Conservation (phyloP, 2,797 vertebrate species). For the Brotula barbata region DNA sequence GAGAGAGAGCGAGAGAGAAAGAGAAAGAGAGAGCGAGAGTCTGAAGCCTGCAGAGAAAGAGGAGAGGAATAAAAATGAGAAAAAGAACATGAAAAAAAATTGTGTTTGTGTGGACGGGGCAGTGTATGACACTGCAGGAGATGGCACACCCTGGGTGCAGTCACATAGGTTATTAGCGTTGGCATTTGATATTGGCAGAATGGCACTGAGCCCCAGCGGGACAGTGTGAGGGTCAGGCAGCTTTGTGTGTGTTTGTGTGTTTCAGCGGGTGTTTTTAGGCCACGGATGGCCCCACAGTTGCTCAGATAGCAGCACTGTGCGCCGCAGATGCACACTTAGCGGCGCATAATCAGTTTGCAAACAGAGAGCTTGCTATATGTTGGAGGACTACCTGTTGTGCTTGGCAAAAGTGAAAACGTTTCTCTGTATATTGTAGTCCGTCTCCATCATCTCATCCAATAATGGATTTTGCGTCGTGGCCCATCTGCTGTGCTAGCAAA, state of each 20-base stretch:
- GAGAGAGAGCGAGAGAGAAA: not conserved
- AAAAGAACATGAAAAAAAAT: slow-evolving; percentile 10
- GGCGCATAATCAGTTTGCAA: slow-evolving; percentile 36
- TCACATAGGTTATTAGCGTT: slow-evolving; percentile 51
- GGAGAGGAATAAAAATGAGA: not conserved
- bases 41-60: slow-evolving; percentile 3
- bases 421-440: slow-evolving; percentile 33
- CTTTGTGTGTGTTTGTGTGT: not conserved
- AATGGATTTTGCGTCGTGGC: slow-evolving; percentile 52
- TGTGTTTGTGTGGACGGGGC: slow-evolving; percentile 11
- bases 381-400: slow-evolving; percentile 39
- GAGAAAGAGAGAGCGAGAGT: too few species aligned
- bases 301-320: slow-evolving; percentile 7
- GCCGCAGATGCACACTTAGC: slow-evolving; percentile 24
- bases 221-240: slow-evolving; percentile 38
- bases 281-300: slow-evolving; percentile 10
- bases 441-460: slow-evolving; percentile 50
- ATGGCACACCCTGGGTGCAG: slow-evolving; percentile 28
- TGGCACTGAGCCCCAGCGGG: slow-evolving; percentile 40
- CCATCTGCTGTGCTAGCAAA: slow-evolving; percentile 71
- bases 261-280: slow-evolving; percentile 19
- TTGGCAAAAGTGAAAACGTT: slow-evolving; percentile 37
- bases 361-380: slow-evolving; percentile 5
- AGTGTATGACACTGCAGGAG: slow-evolving; percentile 27
- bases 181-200: slow-evolving; percentile 56